Evolutionary conservation across 23 tunicate species (phyloP).

Genomic region (Halocynthia roretzi): DNA sequence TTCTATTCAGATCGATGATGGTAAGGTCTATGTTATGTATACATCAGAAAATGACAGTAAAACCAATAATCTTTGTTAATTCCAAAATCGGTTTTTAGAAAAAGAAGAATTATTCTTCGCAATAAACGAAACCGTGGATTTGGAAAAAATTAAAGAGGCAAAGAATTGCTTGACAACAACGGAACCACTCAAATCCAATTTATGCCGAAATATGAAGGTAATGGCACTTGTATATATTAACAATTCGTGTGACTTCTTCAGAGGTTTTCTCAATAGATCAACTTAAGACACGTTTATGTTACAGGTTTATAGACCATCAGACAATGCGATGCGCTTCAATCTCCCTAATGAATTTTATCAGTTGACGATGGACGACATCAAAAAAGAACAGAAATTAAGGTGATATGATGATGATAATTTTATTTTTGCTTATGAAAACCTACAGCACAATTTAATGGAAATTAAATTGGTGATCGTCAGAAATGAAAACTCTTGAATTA

Average conservation of each 20-base stretch:
- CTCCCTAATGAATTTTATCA: slow-evolving; percentile 50
- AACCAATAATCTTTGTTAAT: neutral
- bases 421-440: no score
- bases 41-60: neutral
- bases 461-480: no score
- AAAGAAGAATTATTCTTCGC: slow-evolving; percentile 62
- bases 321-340: neutral
- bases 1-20: slow-evolving; percentile 11
- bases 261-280: no score
- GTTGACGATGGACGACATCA: slow-evolving; percentile 45
- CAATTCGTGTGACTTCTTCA: no score
- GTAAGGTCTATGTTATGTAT: neutral
- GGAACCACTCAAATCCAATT: slow-evolving; percentile 16
- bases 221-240: no score
- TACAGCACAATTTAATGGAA: no score
- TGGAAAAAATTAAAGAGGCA: slow-evolving; percentile 39
- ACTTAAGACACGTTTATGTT: no score
- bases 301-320: slow-evolving; percentile 9
- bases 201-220: slow-evolving; percentile 47
- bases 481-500: no score
- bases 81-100: neutral
- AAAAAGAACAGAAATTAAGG: slow-evolving; percentile 50
- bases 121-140: slow-evolving; percentile 11
- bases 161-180: slow-evolving; percentile 13
- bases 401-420: neutral